Evolutionary conservation across 2,797 vertebrate species (phyloP), one percentile per base, ranked within the genome.

Genomic region (Poeciliopsis presidionis): DNA sequence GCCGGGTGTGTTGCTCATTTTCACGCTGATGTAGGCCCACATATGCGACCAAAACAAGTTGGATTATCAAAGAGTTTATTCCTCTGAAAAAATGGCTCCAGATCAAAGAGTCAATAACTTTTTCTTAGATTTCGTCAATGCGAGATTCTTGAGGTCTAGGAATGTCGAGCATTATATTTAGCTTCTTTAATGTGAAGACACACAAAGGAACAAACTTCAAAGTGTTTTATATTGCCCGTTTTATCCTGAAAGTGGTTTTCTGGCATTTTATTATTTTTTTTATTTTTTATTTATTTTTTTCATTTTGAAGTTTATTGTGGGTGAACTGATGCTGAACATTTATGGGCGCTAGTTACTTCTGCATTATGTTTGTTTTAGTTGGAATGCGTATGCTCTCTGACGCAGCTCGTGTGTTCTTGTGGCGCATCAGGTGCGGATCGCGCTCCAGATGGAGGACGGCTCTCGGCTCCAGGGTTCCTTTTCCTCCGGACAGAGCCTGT

Each of bases 381-480:
- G 36, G 55, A 67, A 43, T 2, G 63, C 79, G 49, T 72, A 36
- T 61, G 36, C 16, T 55, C 22, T 72, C 49, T 71, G 28, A 77
- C 2, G 22, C 33, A 72, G 11, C 4, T 5, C 81, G 43, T 79
- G 12, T 74, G 47, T 82, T 22, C 46, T 51, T 78, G 0, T 81
- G 77, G 47, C 61, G 33, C 61, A 65, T 76, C 88, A 99, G 98
- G 96, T 99, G 69, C 96, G 97, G 9, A 94, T 99, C 0, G 98
- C 97, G 0, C 79, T 99, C 39, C 98, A 98, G 71, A 92, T 98
- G 78, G 96, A 97, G 9, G 96, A 97, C 0, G 97, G 98, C 53
- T 95, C 95, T 74, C 95, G 98, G 84, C 89, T 98, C 63, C 97
- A 98, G 84, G 96, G 92, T 30, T 94, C 94, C 1, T 99, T 99